phyloP scores from a whole-genome alignment of 2,888 invertebrate genomes.

The Leucophenga montana region DNA sequence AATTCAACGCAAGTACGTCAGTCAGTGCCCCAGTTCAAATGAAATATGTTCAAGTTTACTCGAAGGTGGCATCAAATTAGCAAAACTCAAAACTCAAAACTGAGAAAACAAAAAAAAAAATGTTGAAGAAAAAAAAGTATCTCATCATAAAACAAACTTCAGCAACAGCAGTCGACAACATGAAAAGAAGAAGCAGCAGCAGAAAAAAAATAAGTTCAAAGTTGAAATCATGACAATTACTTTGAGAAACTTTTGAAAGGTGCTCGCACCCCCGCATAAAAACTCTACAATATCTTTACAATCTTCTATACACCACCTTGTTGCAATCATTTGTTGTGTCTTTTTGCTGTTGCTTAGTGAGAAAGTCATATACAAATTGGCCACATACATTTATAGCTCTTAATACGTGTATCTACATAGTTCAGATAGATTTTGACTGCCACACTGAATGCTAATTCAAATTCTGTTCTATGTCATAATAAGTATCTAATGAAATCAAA shows the following conservation, averaged over 20 bases:
- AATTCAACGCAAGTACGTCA: constrained; percentile 21
- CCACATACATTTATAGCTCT: too few species aligned
- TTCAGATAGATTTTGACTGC: too few species aligned
- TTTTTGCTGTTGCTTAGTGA: too few species aligned
- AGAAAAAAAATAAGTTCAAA: constrained; percentile 38
- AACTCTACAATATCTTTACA: not conserved
- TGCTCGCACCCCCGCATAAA: not conserved
- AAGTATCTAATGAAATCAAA: too few species aligned
- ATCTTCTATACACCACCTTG: not conserved
- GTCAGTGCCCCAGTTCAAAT: constrained; percentile 14
- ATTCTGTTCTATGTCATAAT: too few species aligned
- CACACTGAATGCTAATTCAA: too few species aligned
- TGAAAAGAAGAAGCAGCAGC: not conserved
- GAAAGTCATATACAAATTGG: not conserved
- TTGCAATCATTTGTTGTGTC: not conserved
- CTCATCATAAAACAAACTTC: not conserved
- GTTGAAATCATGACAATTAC: constrained; percentile 56
- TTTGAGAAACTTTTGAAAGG: constrained; percentile 42
- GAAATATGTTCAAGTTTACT: constrained; percentile 48
- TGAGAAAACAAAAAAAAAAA: constrained; percentile 13
- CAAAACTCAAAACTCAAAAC: constrained; percentile 37
- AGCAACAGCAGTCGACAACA: constrained; percentile 1
- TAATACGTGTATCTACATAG: too few species aligned
- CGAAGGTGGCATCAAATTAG: constrained; percentile 53
- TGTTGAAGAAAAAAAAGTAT: not conserved